Evolutionary conservation across 2,888 invertebrate genomes (phyloP), one percentile per base, ranked within the genome.

Genomic region (Eupithecia tripunctaria): DNA sequence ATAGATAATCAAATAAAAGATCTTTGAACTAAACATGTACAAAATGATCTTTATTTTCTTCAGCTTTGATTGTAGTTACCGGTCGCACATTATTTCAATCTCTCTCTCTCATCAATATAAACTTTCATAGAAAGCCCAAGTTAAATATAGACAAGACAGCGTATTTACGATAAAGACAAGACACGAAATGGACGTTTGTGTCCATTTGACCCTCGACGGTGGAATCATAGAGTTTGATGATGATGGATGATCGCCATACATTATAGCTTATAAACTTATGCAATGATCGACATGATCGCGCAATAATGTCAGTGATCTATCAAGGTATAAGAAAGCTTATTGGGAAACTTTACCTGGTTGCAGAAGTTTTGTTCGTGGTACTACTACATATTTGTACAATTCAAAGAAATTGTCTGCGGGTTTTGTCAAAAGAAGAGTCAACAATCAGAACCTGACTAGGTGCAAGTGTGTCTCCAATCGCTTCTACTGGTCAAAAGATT

Each of bases 201-300:
- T 67, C 56, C 70, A 66, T 78, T 75, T 84, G 84, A 86, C 84
- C 85, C 78, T 68, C 65, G 74, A n/a, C 25, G 62, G 75, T 73
- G 75, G 75, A 79, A 74, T 69, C 71, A 75, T 68, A 5, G n/a
- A 62, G 70, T 80, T 70, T 79, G 79, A 82, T 79, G 74, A 79
- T 83, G 85, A 86, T 83, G 73, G 84, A 86, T 86, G 80, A 80
- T 72, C 71, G 67, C 66, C 72, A 74, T 74, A 74, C 72, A 71
- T 73, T 72, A 68, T 73, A 71, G 65, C 69, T 76, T 75, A 76
- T 76, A 76, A 76, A 73, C 75, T 82, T 82, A 81, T 80, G 82
- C 79, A 83, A 81, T 76, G 80, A 82, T 85, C 79, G 84, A 83
- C 80, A 82, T 81, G 77, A 72, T 76, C 76, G 75, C 78, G 81